A percentile compares a stretch with the other conserved stretches of the same genome.
These are phyloP conservation scores for Anoplolepis gracilipes DNA, from an alignment of 1,140 invertebrate species.

Conservation along the genomic window DNA sequence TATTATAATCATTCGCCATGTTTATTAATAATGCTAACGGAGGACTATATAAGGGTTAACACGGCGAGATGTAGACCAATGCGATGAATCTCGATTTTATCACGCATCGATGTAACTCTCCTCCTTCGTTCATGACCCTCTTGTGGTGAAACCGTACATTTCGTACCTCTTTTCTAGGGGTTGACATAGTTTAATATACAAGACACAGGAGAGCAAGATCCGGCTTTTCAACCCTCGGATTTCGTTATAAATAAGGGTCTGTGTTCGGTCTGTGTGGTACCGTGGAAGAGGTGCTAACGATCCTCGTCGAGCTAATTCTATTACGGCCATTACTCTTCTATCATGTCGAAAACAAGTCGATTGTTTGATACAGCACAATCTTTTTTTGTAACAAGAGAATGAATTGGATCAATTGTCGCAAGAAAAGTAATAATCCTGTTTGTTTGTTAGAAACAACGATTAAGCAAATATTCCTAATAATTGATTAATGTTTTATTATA, in stretches of 20 bases:
- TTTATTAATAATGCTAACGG: slow-evolving; percentile 26
- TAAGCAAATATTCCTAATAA: neutral
- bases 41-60: slow-evolving; percentile 31
- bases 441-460: neutral
- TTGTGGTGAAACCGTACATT: slow-evolving; percentile 29
- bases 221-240: slow-evolving; percentile 68
- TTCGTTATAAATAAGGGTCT: slow-evolving; percentile 66
- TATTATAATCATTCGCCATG: neutral
- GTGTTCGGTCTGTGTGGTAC: neutral
- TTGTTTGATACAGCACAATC: slow-evolving; percentile 12
- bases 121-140: slow-evolving; percentile 21
- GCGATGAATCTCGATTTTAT: slow-evolving; percentile 30
- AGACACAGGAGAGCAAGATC: slow-evolving; percentile 72
- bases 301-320: slow-evolving; percentile 51
- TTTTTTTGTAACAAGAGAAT: slow-evolving; percentile 17
- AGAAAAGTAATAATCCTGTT: neutral
- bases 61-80: slow-evolving; percentile 50
- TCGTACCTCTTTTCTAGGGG: slow-evolving; percentile 64
- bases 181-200: slow-evolving; percentile 76
- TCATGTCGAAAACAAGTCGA: slow-evolving; percentile 7
- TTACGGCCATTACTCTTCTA: slow-evolving; percentile 38
- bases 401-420: slow-evolving; percentile 16
- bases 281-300: slow-evolving; percentile 65
- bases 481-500: neutral
- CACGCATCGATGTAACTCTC: slow-evolving; percentile 41